Evolutionary conservation across 2,113 vertebrate genomes (phyloP).

Genomic region (Sorex araneus): DNA sequence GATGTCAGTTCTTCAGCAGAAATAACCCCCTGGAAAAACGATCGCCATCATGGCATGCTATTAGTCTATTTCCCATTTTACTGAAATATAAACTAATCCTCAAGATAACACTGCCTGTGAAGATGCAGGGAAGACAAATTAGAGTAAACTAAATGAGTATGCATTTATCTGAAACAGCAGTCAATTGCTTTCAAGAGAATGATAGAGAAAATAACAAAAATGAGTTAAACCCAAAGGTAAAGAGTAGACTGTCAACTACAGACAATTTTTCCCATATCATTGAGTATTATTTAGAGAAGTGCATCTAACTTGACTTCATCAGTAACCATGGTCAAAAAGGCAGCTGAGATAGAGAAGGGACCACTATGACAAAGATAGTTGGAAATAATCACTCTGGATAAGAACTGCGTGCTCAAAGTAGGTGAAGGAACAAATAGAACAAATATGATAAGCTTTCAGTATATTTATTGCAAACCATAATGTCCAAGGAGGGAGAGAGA

Average conservation of each 20-base stretch:
- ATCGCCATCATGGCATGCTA: not conserved
- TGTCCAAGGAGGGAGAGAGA: not conserved
- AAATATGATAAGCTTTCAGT: too few species aligned
- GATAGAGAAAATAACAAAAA: constrained; percentile 20
- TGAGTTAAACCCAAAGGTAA: constrained; percentile 48
- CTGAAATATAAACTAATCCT: constrained; percentile 39
- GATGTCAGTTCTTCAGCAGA: constrained; percentile 14
- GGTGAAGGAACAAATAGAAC: too few species aligned
- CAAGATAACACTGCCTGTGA: not conserved
- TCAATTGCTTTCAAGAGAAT: constrained; percentile 33
- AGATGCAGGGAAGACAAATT: not conserved
- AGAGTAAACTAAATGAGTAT: not conserved
- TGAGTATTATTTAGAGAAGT: constrained; percentile 33
- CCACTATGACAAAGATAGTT: too few species aligned
- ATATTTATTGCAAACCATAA: too few species aligned
- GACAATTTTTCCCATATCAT: not conserved
- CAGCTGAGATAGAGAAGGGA: too few species aligned
- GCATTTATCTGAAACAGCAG: not conserved
- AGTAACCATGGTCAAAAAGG: not conserved
- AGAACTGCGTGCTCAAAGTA: too few species aligned
- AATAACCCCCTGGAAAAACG: constrained; percentile 18
- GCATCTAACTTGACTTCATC: constrained; percentile 24
- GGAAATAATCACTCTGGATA: too few species aligned
- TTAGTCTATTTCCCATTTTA: constrained; percentile 29
- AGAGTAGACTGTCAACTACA: not conserved